Evolutionary conservation across 2,113 vertebrate genomes (phyloP).

Genomic region (Tinamus guttatus): DNA sequence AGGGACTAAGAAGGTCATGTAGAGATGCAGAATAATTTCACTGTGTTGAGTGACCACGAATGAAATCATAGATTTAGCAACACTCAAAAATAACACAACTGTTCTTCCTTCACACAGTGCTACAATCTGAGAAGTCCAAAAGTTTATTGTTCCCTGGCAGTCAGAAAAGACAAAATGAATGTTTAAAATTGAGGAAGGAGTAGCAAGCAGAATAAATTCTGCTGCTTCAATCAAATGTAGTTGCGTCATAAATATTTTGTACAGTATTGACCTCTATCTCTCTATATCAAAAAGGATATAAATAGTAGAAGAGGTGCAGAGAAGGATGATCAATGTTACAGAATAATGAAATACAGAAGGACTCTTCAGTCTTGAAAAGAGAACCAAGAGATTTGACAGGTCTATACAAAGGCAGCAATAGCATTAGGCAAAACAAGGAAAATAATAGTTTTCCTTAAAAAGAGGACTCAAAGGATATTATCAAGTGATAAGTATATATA

Average conservation of each 20-base stretch:
- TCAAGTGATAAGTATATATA: neutral
- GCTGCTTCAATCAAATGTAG: neutral
- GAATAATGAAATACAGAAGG: neutral
- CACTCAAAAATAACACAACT: neutral
- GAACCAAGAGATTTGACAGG: neutral
- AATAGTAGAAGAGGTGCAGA: neutral
- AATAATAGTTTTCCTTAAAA: neutral
- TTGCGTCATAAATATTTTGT: neutral
- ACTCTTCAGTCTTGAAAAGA: neutral
- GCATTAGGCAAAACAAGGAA: neutral
- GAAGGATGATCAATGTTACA: neutral
- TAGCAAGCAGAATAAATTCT: neutral
- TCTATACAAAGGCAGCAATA: neutral
- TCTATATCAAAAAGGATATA: neutral
- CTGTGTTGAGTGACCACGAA: neutral
- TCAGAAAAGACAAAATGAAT: neutral
- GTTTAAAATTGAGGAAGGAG: neutral
- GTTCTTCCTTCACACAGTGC: neutral
- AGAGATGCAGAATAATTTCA: neutral
- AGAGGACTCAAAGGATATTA: neutral
- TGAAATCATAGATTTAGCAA: slow-evolving; percentile 13
- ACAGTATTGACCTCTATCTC: neutral
- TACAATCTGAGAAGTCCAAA: neutral
- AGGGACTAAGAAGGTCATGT: neutral
- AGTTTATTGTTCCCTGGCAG: neutral